Evolutionary conservation across 2,888 invertebrate species (phyloP).

Genomic region (Cryptocheilus praepositus): DNA sequence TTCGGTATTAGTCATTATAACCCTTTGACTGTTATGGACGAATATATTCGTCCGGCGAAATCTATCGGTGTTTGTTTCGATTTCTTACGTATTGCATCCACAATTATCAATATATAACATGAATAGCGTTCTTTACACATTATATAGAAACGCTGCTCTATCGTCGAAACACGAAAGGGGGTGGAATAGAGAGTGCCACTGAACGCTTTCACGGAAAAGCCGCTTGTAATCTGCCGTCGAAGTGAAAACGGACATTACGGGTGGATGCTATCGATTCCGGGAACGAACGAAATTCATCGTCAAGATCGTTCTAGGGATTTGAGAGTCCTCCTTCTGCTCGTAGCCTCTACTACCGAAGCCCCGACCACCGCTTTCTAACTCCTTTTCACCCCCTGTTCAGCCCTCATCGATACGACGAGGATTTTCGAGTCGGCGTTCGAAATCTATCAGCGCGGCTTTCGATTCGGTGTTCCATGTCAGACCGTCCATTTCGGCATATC

Average conservation of each 20-base stretch:
- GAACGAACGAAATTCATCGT: slow-evolving; percentile 40
- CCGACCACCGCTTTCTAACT: too few species aligned
- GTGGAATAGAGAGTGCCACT: slow-evolving; percentile 14
- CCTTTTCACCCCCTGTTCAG: too few species aligned
- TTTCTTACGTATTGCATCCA: too few species aligned
- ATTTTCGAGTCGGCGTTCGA: slow-evolving; percentile 29
- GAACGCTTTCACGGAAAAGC: slow-evolving; percentile 31
- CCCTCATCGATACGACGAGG: not conserved
- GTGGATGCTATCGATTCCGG: slow-evolving; percentile 38
- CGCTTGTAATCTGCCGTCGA: slow-evolving; percentile 54
- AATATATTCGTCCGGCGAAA: too few species aligned
- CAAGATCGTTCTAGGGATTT: slow-evolving; percentile 30
- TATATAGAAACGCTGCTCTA: too few species aligned
- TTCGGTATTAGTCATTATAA: too few species aligned
- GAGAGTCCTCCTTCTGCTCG: slow-evolving; percentile 9
- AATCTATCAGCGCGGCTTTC: not conserved
- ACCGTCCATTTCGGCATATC: not conserved
- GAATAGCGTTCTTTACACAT: too few species aligned
- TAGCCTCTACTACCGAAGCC: not conserved
- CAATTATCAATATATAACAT: too few species aligned
- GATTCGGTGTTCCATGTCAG: not conserved
- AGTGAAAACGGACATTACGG: slow-evolving; percentile 60
- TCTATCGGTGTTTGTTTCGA: too few species aligned
- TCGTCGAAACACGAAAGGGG: too few species aligned
- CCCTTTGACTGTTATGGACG: too few species aligned